These are phyloP conservation scores for Cygnus atratus DNA, from an alignment of 2,113 vertebrate species.

Conservation along the genomic window DNA sequence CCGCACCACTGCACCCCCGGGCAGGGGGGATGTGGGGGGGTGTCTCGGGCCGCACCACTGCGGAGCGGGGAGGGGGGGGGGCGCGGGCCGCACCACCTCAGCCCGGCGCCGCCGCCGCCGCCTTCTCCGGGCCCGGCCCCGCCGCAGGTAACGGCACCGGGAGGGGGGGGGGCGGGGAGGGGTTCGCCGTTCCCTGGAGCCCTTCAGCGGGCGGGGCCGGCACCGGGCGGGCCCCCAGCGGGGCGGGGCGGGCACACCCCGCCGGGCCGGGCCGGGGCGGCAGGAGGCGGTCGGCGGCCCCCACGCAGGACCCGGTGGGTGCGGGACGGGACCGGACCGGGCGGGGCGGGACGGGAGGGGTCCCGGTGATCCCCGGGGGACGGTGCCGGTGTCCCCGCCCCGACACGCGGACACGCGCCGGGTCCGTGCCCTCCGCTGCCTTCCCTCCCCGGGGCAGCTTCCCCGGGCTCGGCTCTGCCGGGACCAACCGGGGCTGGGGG, in stretches of 20 bases:
- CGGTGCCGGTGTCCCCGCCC: too few species aligned
- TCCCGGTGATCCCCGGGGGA: too few species aligned
- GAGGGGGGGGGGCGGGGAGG: background rate
- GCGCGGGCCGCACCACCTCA: background rate
- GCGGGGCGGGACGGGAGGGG: too few species aligned
- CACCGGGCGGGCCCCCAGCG: too few species aligned
- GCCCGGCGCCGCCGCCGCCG: too few species aligned
- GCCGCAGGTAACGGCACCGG: background rate
- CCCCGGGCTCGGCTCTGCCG: too few species aligned
- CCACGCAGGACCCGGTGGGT: background rate
- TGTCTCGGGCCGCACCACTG: too few species aligned
- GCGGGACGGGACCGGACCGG: background rate
- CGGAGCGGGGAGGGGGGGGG: too few species aligned
- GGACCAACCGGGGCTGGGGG: too few species aligned
- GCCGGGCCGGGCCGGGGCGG: background rate
- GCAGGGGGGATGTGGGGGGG: background rate
- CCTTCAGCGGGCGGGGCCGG: background rate
- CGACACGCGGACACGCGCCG: too few species aligned
- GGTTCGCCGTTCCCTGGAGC: background rate
- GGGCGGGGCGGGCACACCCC: background rate
- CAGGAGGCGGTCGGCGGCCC: background rate
- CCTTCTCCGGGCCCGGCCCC: background rate
- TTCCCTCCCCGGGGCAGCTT: too few species aligned
- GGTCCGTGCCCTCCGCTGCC: too few species aligned
- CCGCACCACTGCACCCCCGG: background rate